A percentile compares a stretch with the other conserved stretches of the same genome.
Conservation (phyloP, 2,888 invertebrate genomes). For the Steromphala cineraria region DNA sequence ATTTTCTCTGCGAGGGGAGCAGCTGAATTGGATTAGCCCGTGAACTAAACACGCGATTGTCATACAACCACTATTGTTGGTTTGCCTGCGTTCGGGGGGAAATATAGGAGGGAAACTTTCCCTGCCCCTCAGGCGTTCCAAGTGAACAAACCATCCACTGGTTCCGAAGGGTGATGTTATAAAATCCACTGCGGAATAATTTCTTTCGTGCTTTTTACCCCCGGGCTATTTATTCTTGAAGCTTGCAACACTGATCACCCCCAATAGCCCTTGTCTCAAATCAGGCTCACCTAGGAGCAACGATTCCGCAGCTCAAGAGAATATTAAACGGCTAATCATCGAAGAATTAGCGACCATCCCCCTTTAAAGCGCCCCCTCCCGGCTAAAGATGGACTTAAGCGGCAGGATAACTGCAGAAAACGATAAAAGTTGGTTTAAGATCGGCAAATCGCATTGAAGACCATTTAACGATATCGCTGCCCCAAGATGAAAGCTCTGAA, state of each 20-base stretch:
- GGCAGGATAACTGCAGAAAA: background rate
- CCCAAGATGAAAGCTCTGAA: background rate
- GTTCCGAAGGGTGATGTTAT: background rate
- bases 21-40: slow-evolving; percentile 20
- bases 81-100: background rate
- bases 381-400: background rate
- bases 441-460: background rate
- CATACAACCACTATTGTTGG: background rate
- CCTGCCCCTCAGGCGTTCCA: background rate
- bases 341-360: background rate
- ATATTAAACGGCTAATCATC: slow-evolving; percentile 17
- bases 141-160: background rate
- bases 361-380: background rate
- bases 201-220: background rate
- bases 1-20: slow-evolving; percentile 16
- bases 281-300: background rate
- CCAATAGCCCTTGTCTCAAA: background rate
- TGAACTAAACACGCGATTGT: slow-evolving; percentile 16
- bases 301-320: background rate
- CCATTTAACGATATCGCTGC: background rate
- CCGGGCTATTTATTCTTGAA: background rate
- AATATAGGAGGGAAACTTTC: background rate
- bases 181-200: slow-evolving; percentile 12
- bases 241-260: background rate
- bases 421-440: slow-evolving; percentile 7